phyloP scores from a whole-genome alignment of 2,113 vertebrate genomes.

The Podarcis raffonei region DNA sequence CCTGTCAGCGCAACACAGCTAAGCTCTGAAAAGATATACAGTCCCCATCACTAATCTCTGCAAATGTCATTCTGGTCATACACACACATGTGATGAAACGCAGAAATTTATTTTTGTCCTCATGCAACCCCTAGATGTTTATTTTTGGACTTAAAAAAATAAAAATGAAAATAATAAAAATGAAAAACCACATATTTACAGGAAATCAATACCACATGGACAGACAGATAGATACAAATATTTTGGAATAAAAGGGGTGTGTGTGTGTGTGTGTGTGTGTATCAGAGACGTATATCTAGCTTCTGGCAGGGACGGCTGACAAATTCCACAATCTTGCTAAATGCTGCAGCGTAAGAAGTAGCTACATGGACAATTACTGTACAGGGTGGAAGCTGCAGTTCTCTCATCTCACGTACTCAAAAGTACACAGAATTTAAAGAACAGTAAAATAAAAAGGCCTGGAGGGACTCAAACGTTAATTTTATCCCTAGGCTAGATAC shows the following conservation, averaged over 20 bases:
- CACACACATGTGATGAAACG: neutral
- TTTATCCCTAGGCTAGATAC: constrained; percentile 39
- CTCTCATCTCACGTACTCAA: neutral
- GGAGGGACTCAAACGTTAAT: constrained; percentile 33
- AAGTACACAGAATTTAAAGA: constrained; percentile 23
- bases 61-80: neutral
- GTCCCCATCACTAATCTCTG: neutral
- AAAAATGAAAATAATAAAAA: neutral
- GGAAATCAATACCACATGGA: neutral
- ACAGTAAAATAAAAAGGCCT: neutral
- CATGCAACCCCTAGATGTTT: neutral
- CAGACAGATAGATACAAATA: neutral
- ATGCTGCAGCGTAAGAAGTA: neutral
- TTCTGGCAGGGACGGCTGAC: neutral
- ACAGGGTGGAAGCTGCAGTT: neutral
- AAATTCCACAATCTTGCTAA: neutral
- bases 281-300: neutral
- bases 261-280: neutral
- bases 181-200: neutral
- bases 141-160: neutral
- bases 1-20: neutral
- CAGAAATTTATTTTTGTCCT: neutral
- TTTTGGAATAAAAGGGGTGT: neutral
- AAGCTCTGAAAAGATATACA: neutral
- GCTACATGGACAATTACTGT: neutral